Evolutionary conservation across 2,888 invertebrate genomes (phyloP).

Genomic region (Tupiocoris notatus): DNA sequence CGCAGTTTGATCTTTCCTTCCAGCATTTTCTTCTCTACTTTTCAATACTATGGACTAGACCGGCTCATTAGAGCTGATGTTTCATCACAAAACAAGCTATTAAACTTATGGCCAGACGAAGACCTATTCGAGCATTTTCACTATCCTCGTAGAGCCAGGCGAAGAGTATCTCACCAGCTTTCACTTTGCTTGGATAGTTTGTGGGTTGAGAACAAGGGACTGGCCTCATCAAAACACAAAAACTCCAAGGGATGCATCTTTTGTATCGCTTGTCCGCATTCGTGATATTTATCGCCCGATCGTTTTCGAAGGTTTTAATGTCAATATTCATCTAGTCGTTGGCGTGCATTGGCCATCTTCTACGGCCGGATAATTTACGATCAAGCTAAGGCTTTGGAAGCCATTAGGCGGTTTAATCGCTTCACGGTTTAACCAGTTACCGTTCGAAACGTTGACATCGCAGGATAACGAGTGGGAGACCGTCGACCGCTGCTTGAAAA

Average conservation of each 20-base stretch:
- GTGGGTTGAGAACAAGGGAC: not conserved
- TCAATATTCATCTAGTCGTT: not conserved
- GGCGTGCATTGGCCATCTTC: not conserved
- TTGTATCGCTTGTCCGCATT: not conserved
- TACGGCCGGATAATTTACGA: not conserved
- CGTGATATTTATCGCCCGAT: not conserved
- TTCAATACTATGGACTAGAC: too few species aligned
- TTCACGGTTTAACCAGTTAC: not conserved
- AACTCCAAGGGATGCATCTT: not conserved
- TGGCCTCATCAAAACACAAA: not conserved
- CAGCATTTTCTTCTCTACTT: too few species aligned
- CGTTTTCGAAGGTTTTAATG: not conserved
- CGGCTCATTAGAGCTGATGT: not conserved
- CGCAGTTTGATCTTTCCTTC: too few species aligned
- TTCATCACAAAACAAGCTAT: not conserved
- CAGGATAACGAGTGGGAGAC: not conserved
- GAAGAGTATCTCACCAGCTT: not conserved
- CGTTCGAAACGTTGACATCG: not conserved
- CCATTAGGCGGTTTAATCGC: not conserved
- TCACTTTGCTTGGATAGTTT: not conserved
- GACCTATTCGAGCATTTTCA: too few species aligned
- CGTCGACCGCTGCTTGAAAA: not conserved
- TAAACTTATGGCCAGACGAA: not conserved
- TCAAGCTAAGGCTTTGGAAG: not conserved
- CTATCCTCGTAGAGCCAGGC: not conserved